phyloP scores from a whole-genome alignment of 2,888 invertebrate species.

The Drosophila phalerata region DNA sequence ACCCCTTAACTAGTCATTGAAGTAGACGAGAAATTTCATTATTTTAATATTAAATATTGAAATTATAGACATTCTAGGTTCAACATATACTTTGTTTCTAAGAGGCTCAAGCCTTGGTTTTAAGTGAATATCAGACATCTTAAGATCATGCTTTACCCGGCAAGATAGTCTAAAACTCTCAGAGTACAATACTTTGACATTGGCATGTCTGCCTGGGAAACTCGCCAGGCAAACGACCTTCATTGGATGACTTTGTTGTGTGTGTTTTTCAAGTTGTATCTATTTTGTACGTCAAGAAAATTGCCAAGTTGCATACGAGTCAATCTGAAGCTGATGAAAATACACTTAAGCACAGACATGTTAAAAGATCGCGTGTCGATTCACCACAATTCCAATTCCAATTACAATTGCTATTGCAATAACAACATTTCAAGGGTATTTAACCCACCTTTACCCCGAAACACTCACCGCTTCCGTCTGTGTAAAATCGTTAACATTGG shows the following conservation, averaged over 20 bases:
- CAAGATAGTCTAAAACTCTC: constrained; percentile 37
- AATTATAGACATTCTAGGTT: background rate
- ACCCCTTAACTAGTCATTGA: too few species aligned
- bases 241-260: constrained; percentile 40
- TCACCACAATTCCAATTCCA: constrained; percentile 43
- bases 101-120: constrained; percentile 2
- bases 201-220: constrained; percentile 77
- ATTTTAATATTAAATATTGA: background rate
- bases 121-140: constrained; percentile 2
- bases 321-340: constrained; percentile 47
- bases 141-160: constrained; percentile 17
- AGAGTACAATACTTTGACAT: constrained; percentile 66
- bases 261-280: constrained; percentile 23
- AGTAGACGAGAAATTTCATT: background rate
- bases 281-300: constrained; percentile 41
- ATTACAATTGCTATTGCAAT: constrained; percentile 29
- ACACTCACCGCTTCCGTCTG: constrained; percentile 93
- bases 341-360: constrained; percentile 24
- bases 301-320: constrained; percentile 32
- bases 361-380: constrained; percentile 61
- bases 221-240: constrained; percentile 61
- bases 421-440: constrained; percentile 29
- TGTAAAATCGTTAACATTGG: constrained; percentile 93
- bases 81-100: background rate
- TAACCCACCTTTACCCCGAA: background rate